Base-by-base conservation (phyloP, 2,888 invertebrate genomes). In the Thumatha senex region DNA sequence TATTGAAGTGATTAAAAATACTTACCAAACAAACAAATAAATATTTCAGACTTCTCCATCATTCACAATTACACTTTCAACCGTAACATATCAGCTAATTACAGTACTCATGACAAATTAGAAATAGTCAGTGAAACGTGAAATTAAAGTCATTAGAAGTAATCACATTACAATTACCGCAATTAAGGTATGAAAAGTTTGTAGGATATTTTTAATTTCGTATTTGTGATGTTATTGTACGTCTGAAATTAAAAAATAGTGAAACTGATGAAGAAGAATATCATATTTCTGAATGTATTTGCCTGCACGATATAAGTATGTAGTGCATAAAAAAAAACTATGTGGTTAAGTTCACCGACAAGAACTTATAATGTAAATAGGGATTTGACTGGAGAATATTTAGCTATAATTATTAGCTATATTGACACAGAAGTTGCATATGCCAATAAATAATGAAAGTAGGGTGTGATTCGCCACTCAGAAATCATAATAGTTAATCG, bases 111-210 rank as follows among this genome's bases (percentile, higher is more conserved):
- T 9, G 30, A n/a, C 14, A 12, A 9, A 33, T 5, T 43, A 18
- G 43, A 31, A 36, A 24, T 11, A 41, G 31, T 41, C 33, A 46
- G 14, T 35, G 31, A 12, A 29, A 14, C 9, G 8, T 31, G 1
- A 39, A 12, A 24, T 31, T 11, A 30, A 15, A 47, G 12, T 30
- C 40, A 30, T 13, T 8, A 31, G 40, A 15, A 29, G 2, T 10
- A 43, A 48, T 48, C 31, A 48, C 36, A 14, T 48, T 38, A 11
- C 18, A 33, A 24, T 33, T 11, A 33, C 38, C 29, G 14, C n/a
- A 44, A 40, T 49, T 14, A 50, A 35, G 40, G 18, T 45, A 31
- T 43, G 4, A 18, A 36, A 34, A n/a, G n/a, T n/a, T n/a, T n/a
- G n/a, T n/a, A n/a, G n/a, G n/a, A n/a, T n/a, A n/a, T n/a, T 14